Conservation (phyloP, 2,888 invertebrate genomes). For the Mesochorus sp. region DNA sequence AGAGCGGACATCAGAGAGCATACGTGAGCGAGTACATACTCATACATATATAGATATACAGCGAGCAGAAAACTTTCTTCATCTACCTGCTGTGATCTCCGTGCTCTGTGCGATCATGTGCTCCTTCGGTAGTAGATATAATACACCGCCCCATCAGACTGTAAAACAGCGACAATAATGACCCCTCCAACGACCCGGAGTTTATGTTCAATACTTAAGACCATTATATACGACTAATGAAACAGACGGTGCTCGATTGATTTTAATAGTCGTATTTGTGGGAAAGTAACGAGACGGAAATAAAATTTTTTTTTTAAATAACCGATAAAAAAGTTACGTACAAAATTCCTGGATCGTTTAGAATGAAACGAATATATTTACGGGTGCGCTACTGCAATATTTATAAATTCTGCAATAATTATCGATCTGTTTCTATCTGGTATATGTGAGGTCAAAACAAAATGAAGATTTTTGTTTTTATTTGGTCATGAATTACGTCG, state of each 20-base stretch:
- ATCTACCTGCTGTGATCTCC: slow-evolving; percentile 49
- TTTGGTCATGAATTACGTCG: too few species aligned
- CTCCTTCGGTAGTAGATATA: neutral
- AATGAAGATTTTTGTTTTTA: too few species aligned
- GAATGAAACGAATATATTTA: too few species aligned
- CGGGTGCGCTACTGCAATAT: too few species aligned
- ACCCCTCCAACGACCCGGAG: slow-evolving; percentile 46
- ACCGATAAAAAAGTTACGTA: neutral
- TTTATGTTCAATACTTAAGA: slow-evolving; percentile 27
- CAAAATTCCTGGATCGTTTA: too few species aligned
- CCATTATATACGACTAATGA: slow-evolving; percentile 31
- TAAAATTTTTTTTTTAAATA: too few species aligned
- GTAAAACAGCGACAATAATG: slow-evolving; percentile 43
- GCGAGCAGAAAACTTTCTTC: slow-evolving; percentile 50
- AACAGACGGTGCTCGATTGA: slow-evolving; percentile 21
- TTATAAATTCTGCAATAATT: too few species aligned
- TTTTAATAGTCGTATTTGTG: slow-evolving; percentile 29
- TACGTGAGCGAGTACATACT: neutral
- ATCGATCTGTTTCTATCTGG: too few species aligned
- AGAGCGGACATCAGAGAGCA: slow-evolving; percentile 12
- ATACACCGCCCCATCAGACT: slow-evolving; percentile 19
- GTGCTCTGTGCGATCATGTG: neutral
- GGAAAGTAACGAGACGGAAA: neutral
- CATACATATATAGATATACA: neutral
- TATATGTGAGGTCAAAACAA: too few species aligned